Conservation (phyloP, 2,113 vertebrate genomes). For the cat (Felis catus) region F.catus_Fca126_mat1.0 CM031417.1:33976501-33977000, state of each 20-base stretch:
- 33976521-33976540: not conserved
- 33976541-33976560: not conserved
- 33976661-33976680: constrained; percentile 86
- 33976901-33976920: not conserved
- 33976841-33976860: not conserved
- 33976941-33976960: not conserved
- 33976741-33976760: constrained; percentile 83
- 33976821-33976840: no score
- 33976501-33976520: rapidly evolving
- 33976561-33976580: not conserved
- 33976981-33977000: not conserved
- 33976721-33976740: constrained; percentile 85
- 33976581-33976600: no score
- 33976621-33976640: not conserved
- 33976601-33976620: not conserved
- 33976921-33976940: not conserved
- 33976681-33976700: constrained; percentile 84
- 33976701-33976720: constrained; percentile 77
- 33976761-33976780: constrained; percentile 59
- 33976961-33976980: not conserved
- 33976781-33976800: not conserved
- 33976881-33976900: not conserved
- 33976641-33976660: constrained; percentile 81
- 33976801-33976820: rapidly evolving
- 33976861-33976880: not conserved